A percentile compares a stretch with the other conserved stretches of the same genome.
phyloP scores from a whole-genome alignment of 2,797 vertebrate species.

The Epinephelus malabaricus region DNA sequence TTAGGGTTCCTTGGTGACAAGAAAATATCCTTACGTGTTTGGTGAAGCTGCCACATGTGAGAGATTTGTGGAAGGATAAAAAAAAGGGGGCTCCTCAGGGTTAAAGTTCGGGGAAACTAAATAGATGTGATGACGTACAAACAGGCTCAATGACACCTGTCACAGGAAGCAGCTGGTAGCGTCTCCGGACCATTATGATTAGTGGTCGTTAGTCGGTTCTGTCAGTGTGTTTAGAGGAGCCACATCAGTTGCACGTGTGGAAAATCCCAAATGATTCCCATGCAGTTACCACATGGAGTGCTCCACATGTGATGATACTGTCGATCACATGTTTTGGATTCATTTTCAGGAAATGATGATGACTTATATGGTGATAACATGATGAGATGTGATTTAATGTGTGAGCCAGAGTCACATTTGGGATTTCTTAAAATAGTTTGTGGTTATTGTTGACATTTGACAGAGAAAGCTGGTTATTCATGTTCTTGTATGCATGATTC shows the following conservation, averaged over 20 bases:
- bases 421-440: neutral
- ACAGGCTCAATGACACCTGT: slow-evolving; percentile 38
- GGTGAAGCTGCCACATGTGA: slow-evolving; percentile 9
- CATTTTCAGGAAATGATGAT: no score
- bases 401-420: neutral
- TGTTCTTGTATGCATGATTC: neutral
- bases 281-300: neutral
- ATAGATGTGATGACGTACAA: neutral
- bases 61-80: neutral
- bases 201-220: slow-evolving; percentile 4
- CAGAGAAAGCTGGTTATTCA: neutral
- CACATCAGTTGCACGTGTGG: slow-evolving; percentile 48
- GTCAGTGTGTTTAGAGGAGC: slow-evolving; percentile 14
- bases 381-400: neutral
- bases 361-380: neutral
- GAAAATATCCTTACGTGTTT: neutral
- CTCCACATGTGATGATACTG: neutral
- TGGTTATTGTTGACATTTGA: neutral
- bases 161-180: slow-evolving; percentile 18
- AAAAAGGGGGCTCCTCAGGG: neutral
- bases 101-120: neutral
- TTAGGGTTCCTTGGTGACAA: neutral
- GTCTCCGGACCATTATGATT: neutral
- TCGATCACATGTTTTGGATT: neutral
- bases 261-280: slow-evolving; percentile 41